phyloP scores from a whole-genome alignment of 2,797 vertebrate genomes.

The Erithacus rubecula region DNA sequence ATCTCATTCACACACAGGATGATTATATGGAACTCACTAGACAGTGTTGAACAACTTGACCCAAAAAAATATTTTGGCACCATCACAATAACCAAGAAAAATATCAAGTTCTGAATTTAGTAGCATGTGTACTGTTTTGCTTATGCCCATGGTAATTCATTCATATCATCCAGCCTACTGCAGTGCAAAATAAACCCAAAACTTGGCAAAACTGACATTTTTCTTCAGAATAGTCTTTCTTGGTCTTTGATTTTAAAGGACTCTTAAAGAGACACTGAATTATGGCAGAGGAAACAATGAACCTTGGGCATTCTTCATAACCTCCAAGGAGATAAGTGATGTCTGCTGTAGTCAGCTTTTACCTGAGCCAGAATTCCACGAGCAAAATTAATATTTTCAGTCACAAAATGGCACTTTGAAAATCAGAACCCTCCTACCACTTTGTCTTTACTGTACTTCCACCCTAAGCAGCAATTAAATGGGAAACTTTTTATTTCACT shows the following conservation, averaged over 20 bases:
- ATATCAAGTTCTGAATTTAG: neutral
- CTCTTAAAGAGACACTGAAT: neutral
- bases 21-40: constrained; percentile 35
- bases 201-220: neutral
- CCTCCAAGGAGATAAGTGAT: neutral
- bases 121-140: neutral
- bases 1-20: constrained; percentile 31
- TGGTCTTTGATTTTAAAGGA: neutral
- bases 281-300: neutral
- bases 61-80: neutral
- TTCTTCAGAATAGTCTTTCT: neutral
- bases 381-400: neutral
- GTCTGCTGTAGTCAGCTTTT: neutral
- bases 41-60: constrained; percentile 1
- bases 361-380: neutral
- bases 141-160: neutral
- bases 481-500: neutral
- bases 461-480: neutral
- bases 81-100: neutral
- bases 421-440: neutral
- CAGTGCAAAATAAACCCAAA: neutral
- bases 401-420: neutral
- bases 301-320: neutral
- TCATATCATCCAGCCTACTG: neutral
- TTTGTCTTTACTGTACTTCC: neutral